Evolutionary conservation across 2,797 vertebrate species (phyloP).

Genomic region (Sciurus vulgaris): DNA sequence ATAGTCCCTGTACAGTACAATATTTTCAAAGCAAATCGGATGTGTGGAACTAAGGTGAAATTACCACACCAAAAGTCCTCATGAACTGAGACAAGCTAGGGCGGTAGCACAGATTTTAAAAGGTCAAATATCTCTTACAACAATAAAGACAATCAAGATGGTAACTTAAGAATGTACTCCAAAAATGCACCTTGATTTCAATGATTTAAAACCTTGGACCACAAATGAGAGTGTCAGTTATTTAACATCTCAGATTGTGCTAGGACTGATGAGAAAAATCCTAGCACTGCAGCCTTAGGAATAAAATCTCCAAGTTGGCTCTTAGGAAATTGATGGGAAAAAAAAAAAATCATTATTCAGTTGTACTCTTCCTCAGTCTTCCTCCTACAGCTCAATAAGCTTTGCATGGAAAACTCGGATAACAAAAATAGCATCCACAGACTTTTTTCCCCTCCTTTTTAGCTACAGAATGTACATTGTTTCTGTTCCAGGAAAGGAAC

Average conservation of each 20-base stretch:
- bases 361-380: constrained; percentile 82
- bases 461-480: constrained; percentile 97
- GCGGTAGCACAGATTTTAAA: constrained; percentile 60
- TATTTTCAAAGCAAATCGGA: constrained; percentile 71
- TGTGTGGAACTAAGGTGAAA: constrained; percentile 33
- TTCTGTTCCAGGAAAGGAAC: constrained; percentile 96
- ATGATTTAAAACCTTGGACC: constrained; percentile 57
- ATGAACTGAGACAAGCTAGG: constrained; percentile 36
- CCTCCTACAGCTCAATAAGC: constrained; percentile 85
- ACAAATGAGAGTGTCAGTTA: background rate
- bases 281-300: constrained; percentile 66
- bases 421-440: constrained; percentile 99
- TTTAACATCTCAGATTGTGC: constrained; percentile 50
- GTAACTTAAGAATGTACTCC: constrained; percentile 25
- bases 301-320: constrained; percentile 66
- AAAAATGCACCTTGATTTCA: constrained; percentile 55
- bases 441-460: constrained; percentile 94
- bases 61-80: constrained; percentile 38
- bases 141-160: constrained; percentile 30
- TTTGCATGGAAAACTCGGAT: constrained; percentile 98
- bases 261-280: constrained; percentile 49
- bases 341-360: background rate
- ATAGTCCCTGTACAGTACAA: constrained; percentile 16
- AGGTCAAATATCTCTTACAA: constrained; percentile 55
- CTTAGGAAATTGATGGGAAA: constrained; percentile 64